These are phyloP conservation scores for Patella caerulea DNA, from an alignment of 2,888 invertebrate species.

Conservation along the genomic window DNA sequence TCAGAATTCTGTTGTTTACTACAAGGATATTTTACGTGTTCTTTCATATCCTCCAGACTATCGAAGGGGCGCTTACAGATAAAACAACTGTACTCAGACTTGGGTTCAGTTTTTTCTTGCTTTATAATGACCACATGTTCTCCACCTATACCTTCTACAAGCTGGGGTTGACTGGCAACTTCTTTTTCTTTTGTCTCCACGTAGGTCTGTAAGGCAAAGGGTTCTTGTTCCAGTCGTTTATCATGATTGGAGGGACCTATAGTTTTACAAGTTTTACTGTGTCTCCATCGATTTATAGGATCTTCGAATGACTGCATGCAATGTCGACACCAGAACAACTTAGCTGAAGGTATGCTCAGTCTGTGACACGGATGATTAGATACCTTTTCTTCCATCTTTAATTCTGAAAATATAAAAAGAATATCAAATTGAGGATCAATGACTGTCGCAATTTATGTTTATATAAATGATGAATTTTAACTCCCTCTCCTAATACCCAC, in stretches of 20 bases:
- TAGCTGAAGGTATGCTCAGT: slow-evolving; percentile 61
- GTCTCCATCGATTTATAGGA: slow-evolving; percentile 64
- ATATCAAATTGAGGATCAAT: too few species aligned
- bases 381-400: slow-evolving; percentile 21
- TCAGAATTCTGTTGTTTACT: slow-evolving; percentile 19
- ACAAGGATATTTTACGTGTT: slow-evolving; percentile 30
- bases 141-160: neutral
- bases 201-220: slow-evolving; percentile 28
- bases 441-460: too few species aligned
- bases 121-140: slow-evolving; percentile 11
- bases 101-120: slow-evolving; percentile 8
- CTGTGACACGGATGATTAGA: slow-evolving; percentile 64
- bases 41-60: slow-evolving; percentile 32
- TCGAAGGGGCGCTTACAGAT: slow-evolving; percentile 30
- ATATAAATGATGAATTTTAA: too few species aligned
- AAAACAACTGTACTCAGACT: slow-evolving; percentile 27
- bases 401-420: neutral
- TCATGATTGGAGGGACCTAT: slow-evolving; percentile 35
- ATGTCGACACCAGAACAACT: slow-evolving; percentile 64
- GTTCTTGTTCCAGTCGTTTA: slow-evolving; percentile 37
- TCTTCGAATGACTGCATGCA: slow-evolving; percentile 65
- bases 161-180: slow-evolving; percentile 15
- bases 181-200: slow-evolving; percentile 15
- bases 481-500: too few species aligned
- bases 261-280: slow-evolving; percentile 57